These are phyloP conservation scores for Rhodeus uyekii DNA, from an alignment of 2,797 vertebrate species.

Conservation along the genomic window DNA sequence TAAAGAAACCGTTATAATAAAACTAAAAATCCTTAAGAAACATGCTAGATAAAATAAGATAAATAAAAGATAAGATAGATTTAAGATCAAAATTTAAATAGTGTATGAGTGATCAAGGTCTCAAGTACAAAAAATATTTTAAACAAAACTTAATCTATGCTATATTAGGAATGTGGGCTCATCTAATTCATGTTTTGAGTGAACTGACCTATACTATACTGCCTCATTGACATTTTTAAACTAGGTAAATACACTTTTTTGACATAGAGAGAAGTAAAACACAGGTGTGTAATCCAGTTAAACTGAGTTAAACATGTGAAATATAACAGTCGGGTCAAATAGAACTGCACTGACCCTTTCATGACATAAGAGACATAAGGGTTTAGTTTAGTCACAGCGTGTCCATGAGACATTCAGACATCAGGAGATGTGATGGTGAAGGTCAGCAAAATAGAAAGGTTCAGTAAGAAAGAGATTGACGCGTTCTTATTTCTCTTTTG, in stretches of 20 bases:
- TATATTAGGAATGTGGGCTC: not conserved
- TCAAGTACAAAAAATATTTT: not conserved
- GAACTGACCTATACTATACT: not conserved
- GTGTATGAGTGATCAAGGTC: not conserved
- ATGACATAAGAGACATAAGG: not conserved
- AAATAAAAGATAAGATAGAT: not conserved
- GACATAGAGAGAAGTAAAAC: not conserved
- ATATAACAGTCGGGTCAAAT: not conserved
- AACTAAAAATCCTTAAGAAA: not conserved
- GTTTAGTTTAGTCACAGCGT: not conserved
- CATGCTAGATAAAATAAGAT: no score
- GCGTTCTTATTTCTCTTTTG: not conserved
- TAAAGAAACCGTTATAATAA: not conserved
- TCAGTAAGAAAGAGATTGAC: not conserved
- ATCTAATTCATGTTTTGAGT: not conserved
- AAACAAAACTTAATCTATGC: not conserved
- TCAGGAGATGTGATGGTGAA: not conserved
- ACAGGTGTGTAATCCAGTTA: not conserved
- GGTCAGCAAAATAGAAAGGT: not conserved
- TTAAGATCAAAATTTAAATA: no score
- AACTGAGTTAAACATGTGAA: slow-evolving; percentile 14
- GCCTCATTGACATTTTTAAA: not conserved
- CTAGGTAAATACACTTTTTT: not conserved
- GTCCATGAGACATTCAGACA: not conserved
- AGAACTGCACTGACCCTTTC: not conserved